Base-by-base conservation (phyloP, 2,888 invertebrate species). In the Meloe dianella region DNA sequence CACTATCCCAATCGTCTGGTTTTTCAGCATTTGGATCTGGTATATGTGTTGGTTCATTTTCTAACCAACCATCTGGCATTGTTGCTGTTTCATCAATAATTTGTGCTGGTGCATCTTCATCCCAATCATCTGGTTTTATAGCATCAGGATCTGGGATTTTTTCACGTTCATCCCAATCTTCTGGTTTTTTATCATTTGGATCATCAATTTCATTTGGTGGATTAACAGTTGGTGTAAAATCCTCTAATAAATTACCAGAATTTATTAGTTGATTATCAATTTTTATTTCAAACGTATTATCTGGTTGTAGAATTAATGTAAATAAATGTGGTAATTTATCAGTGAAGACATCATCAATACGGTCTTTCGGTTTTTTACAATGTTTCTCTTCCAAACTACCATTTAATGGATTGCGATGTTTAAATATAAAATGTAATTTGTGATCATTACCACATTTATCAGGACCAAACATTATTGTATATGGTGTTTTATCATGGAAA, bases 381-480 rank as follows among this genome's bases (percentile, higher is more conserved):
- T 99, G 98, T 80, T 99, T 98, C 84, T 99, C 99, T 81, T 94
- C 92, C 73, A 94, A 85, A 27, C 90, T 79, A 57, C 95, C 96
- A 81, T 96, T 98, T 78, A 91, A 87, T 10, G 98, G 98, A 86
- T 99, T 98, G 83, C 89, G 91, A 83, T 98, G 97, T 61, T 95
- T 90, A 86, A 99, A 96, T 83, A 99, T 99, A 82, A 91, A 91
- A 82, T 91, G 91, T 82, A 96, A 90, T 86, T 98, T 98, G 80
- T 94, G 92, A 83, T 96, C 96, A 80, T 93, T 94, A 71, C 98
- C 98, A 85, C 99, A 99, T 85, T 98, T 99, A 87, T 99, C 99
- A 9, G 98, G 98, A 0, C 99, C 99, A 85, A 99, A 99, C 99
- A 99, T 99, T 79, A 99, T 96, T 2, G 97, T 95, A 86, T 98